Percentiles rank a stretch among this genome's conserved stretches.
phyloP scores from a whole-genome alignment of 2,113 vertebrate genomes.

The Cettia cetti region DNA sequence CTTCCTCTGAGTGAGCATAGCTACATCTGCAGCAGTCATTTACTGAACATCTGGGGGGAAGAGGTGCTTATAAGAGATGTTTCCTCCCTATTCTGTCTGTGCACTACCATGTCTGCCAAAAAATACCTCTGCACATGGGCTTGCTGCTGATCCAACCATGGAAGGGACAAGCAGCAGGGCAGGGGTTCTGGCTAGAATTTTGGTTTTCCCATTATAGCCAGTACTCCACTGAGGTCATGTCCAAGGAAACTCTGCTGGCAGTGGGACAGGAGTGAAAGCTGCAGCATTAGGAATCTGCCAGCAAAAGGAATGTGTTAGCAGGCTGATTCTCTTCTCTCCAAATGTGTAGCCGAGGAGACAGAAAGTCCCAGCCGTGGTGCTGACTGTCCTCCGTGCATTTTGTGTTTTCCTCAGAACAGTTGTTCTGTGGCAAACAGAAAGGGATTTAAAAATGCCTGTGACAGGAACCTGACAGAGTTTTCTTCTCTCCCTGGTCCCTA shows the following conservation, averaged over 20 bases:
- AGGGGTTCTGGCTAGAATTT: background rate
- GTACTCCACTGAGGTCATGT: background rate
- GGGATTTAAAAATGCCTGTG: background rate
- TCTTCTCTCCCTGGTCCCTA: background rate
- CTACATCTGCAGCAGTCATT: constrained; percentile 42
- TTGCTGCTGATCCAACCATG: background rate
- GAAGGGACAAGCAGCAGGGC: background rate
- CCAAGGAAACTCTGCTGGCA: background rate
- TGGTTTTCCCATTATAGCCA: background rate
- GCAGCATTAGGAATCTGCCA: background rate
- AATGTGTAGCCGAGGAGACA: background rate
- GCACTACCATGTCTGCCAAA: background rate
- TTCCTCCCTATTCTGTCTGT: background rate
- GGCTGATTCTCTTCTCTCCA: background rate
- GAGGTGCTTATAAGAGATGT: background rate
- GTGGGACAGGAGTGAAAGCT: background rate
- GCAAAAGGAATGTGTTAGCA: background rate
- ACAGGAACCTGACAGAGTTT: constrained; percentile 35
- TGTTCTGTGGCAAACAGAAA: constrained; percentile 1
- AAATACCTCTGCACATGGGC: background rate
- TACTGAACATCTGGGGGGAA: constrained; percentile 5
- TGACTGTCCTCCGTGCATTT: background rate
- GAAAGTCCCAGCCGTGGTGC: background rate
- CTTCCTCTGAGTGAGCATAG: constrained; percentile 14
- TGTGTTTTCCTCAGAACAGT: background rate